These are phyloP conservation scores for Potorous gilbertii DNA, from an alignment of 2,797 vertebrate species.

Conservation along the genomic window DNA sequence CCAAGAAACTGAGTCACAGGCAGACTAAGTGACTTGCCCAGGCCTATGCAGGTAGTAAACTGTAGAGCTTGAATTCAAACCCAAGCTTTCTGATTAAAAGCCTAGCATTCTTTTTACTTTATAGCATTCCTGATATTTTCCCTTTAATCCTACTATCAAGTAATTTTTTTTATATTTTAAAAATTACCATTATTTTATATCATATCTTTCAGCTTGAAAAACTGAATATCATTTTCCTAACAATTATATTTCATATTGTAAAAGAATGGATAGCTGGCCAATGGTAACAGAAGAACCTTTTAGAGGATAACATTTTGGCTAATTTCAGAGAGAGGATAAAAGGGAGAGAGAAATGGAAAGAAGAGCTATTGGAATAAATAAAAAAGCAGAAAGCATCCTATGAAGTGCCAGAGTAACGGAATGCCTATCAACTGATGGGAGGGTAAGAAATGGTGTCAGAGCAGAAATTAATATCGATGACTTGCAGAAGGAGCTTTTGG, in stretches of 20 bases:
- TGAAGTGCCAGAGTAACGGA: background rate
- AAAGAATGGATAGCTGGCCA: background rate
- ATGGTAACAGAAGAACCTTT: background rate
- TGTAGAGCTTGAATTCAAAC: background rate
- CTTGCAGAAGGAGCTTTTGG: background rate
- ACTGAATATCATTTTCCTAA: background rate
- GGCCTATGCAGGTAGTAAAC: background rate
- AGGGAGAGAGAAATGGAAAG: background rate
- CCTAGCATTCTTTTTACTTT: background rate
- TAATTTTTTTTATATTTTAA: constrained; percentile 15
- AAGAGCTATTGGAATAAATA: background rate
- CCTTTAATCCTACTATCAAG: background rate
- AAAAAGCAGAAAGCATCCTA: background rate
- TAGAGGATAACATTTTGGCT: background rate
- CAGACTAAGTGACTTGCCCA: background rate
- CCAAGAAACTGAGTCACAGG: background rate
- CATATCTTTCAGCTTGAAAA: background rate
- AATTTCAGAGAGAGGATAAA: constrained; percentile 20
- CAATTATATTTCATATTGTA: constrained; percentile 4
- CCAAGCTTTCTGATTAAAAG: background rate
- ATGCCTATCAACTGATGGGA: background rate
- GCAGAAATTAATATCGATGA: background rate
- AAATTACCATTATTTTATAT: constrained; percentile 5
- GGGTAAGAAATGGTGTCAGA: background rate
- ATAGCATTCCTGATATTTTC: background rate